These are phyloP conservation scores for Brevipalpus yothersi DNA, from an alignment of 1,140 invertebrate species.

Conservation along the genomic window DNA sequence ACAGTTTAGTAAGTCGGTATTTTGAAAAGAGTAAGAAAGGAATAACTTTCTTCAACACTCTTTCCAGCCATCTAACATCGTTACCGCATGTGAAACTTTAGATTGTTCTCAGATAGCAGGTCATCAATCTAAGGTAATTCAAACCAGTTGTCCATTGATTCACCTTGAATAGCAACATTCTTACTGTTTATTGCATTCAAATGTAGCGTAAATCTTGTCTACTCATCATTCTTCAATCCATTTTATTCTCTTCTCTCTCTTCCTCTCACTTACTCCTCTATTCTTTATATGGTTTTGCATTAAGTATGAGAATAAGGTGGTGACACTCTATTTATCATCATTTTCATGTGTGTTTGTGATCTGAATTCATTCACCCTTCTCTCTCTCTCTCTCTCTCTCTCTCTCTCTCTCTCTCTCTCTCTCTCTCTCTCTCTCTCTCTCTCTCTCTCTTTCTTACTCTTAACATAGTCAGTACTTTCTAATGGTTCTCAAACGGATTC, in stretches of 20 bases:
- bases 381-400: neutral
- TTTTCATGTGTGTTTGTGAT: neutral
- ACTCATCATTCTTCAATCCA: neutral
- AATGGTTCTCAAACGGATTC: slow-evolving; percentile 1
- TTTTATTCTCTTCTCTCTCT: neutral
- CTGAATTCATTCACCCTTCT: neutral
- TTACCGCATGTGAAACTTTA: too few species aligned
- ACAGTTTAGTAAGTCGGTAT: too few species aligned
- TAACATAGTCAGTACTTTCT: neutral
- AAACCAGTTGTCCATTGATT: too few species aligned
- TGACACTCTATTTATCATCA: neutral
- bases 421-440: slow-evolving; percentile 8
- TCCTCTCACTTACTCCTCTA: neutral
- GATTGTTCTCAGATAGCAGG: too few species aligned
- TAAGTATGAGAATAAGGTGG: neutral
- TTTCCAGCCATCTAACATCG: too few species aligned
- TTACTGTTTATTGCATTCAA: neutral
- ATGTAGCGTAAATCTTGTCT: neutral
- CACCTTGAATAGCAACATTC: too few species aligned
- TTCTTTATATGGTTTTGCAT: neutral
- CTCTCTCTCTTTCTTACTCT: slow-evolving; percentile 2
- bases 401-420: neutral
- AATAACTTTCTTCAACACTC: too few species aligned
- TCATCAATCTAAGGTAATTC: too few species aligned
- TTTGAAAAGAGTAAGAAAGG: too few species aligned